A percentile compares a stretch with the other conserved stretches of the same genome.
Conservation (phyloP, 2,113 vertebrate genomes). For the Acanthochromis polyacanthus region DNA sequence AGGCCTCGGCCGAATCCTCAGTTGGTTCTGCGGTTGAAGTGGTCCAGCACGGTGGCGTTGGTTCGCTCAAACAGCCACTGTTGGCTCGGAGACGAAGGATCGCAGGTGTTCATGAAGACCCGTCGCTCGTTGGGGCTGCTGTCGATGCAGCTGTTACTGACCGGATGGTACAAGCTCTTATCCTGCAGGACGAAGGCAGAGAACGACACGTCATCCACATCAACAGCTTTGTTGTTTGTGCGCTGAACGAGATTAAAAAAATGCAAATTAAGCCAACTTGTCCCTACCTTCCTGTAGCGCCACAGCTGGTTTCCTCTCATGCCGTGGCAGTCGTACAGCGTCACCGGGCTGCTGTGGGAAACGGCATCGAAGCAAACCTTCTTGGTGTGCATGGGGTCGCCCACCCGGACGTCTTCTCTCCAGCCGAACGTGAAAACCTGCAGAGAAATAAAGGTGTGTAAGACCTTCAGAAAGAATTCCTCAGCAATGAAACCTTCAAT, state of each 20-base stretch:
- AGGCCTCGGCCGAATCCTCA: conserved; percentile 11
- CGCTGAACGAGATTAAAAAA: no score
- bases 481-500: no score
- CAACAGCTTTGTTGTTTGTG: no score
- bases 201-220: no score
- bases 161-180: conserved; percentile 73
- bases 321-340: conserved; percentile 96
- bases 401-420: conserved; percentile 95
- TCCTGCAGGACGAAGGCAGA: conserved; percentile 56
- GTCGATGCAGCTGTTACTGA: conserved; percentile 80
- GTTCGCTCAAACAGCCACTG: conserved; percentile 78
- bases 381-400: conserved; percentile 95
- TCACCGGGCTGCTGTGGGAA: conserved; percentile 93
- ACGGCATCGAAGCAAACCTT: conserved; percentile 97
- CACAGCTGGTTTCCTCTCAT: conserved; percentile 99
- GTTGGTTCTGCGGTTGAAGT: conserved; percentile 63
- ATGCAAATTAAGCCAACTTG: no score
- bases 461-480: no score
- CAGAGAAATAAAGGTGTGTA: no score
- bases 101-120: conserved; percentile 75
- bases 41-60: conserved; percentile 77
- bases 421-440: conserved; percentile 98
- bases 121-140: conserved; percentile 63
- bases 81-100: conserved; percentile 63
- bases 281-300: conserved; percentile 95